phyloP scores from a whole-genome alignment of 2,888 invertebrate species.

The Poecilobothrus nobilitatus region DNA sequence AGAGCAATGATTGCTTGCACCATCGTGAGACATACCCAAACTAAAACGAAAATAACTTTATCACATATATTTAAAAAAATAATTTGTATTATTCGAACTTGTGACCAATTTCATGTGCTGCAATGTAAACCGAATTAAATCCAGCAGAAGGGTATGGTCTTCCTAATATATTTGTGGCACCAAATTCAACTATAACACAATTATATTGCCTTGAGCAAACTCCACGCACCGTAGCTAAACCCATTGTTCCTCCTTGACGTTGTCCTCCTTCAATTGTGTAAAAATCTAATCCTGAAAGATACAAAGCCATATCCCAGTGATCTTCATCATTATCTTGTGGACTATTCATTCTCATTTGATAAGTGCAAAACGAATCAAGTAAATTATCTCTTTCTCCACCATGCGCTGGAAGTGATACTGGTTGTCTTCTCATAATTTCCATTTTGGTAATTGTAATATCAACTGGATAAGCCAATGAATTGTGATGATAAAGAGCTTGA shows the following conservation, averaged over 20 bases:
- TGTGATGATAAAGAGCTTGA: conserved; percentile 71
- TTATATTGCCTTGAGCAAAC: conserved; percentile 63
- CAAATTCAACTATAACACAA: conserved; percentile 71
- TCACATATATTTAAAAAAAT: neutral
- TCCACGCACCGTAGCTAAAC: conserved; percentile 70
- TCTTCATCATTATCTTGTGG: conserved; percentile 57
- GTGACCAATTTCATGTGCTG: conserved; percentile 77
- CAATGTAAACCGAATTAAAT: conserved; percentile 73
- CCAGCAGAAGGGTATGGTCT: conserved; percentile 75
- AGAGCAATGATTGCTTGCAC: conserved; percentile 60
- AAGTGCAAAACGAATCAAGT: conserved; percentile 67
- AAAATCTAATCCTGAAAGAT: conserved; percentile 56
- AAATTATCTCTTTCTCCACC: conserved; percentile 58
- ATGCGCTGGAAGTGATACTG: conserved; percentile 52
- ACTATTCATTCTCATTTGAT: conserved; percentile 58
- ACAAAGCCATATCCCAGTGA: conserved; percentile 74
- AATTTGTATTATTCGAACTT: conserved; percentile 51
- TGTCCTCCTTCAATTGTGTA: conserved; percentile 55
- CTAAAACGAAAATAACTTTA: too few species aligned
- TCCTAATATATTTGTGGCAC: conserved; percentile 61
- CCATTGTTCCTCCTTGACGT: conserved; percentile 69
- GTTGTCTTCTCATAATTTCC: conserved; percentile 61
- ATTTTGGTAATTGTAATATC: conserved; percentile 61
- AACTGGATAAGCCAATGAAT: conserved; percentile 56
- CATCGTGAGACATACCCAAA: conserved; percentile 74